Evolutionary conservation across 2,113 vertebrate species (phyloP), one percentile per base, ranked within the genome.

Genomic region (Mormyrus iriodes): DNA sequence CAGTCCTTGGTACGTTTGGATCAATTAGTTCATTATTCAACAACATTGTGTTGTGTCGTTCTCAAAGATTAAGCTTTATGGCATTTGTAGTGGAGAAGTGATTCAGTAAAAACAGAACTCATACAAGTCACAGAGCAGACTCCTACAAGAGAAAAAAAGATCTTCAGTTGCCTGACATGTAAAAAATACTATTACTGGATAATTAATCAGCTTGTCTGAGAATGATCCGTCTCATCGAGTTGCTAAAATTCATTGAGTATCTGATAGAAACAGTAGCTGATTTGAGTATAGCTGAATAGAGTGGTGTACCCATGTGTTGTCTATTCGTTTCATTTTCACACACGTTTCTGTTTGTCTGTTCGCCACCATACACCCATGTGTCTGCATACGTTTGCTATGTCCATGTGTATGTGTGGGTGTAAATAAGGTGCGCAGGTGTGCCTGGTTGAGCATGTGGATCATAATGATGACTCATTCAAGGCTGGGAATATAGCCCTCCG

Each of bases 391-490:
- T 49, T n/a, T 58, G n/a, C 31, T 46, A 19, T 51, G 10, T 35
- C 12, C 13, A n/a, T 44, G 85, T 55, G 52, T 87, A 31, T 53
- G 21, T 86, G 61, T 39, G 13, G 79, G 90, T 82, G 48, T 39
- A 48, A 31, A 83, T 86, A 48, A 24, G 87, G 58, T n/a, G 13
- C 7, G 49, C n/a, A 51, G 44, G 35, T 88, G 61, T 76, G 42
- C 35, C 35, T 10, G 42, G 8, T 7, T 87, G 53, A 53, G 31
- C 49, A 21, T 69, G 55, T 31, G 87, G 24, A 31, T 49, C 21
- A 9, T 39, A 48, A 73, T 31, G 79, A 89, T 89, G 88, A 89
- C 51, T 89, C 88, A 89, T 83, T 85, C 52, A 31, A 51, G 13
- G 53, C 35, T 51, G 53, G 52, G 49, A 85, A 85, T 84, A 89